phyloP scores from a whole-genome alignment of 2,113 vertebrate species.

The Barnardius zonarius region DNA sequence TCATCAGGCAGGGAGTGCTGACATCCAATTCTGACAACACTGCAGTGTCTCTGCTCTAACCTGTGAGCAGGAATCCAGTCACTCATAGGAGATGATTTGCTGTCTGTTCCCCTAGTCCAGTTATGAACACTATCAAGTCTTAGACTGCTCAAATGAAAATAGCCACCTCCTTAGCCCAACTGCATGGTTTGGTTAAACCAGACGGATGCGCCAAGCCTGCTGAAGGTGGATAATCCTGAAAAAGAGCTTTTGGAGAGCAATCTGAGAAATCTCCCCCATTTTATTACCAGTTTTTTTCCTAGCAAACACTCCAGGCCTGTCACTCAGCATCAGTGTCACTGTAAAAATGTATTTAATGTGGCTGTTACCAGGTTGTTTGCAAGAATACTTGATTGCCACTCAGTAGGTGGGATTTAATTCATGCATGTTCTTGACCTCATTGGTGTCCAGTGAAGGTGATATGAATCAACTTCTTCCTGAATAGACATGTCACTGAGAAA shows the following conservation, averaged over 20 bases:
- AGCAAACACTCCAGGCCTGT: neutral
- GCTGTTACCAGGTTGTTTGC: neutral
- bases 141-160: neutral
- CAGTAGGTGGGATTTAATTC: neutral
- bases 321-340: neutral
- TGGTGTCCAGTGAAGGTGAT: neutral
- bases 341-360: neutral
- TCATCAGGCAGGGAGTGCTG: neutral
- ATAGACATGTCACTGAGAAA: neutral
- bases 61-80: neutral
- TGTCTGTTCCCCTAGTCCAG: neutral
- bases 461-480: neutral
- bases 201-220: accelerated
- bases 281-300: neutral
- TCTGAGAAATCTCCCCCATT: neutral
- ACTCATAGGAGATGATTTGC: accelerated
- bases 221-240: neutral
- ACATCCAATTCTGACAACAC: accelerated
- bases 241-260: neutral
- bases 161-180: accelerated
- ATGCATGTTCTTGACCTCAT: neutral
- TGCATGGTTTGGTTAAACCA: neutral
- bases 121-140: neutral
- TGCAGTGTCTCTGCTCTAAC: neutral
- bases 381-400: accelerated